Evolutionary conservation across 2,888 invertebrate genomes (phyloP).

Genomic region (Tetanocera ferruginea): DNA sequence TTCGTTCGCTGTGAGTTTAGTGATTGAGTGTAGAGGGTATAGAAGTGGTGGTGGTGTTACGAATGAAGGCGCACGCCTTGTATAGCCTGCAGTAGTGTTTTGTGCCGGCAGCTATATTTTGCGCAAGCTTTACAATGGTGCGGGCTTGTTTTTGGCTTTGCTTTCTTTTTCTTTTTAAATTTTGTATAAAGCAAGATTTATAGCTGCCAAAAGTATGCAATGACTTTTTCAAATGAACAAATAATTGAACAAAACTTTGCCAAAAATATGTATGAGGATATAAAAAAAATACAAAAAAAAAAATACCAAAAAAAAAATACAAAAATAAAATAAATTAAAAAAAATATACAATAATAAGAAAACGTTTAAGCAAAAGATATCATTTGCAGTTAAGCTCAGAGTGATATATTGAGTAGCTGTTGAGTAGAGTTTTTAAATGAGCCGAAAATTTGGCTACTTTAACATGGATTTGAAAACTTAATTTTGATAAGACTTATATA

Average conservation of each 20-base stretch:
- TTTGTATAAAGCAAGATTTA: slow-evolving; percentile 31
- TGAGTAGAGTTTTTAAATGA: too few relatives aligned
- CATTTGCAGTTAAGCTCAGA: neutral
- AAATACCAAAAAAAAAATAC: neutral
- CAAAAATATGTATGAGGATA: neutral
- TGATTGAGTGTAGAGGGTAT: neutral
- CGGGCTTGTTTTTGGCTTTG: neutral
- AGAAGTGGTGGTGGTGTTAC: neutral
- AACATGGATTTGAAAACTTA: too few relatives aligned
- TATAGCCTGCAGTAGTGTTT: neutral
- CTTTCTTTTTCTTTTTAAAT: slow-evolving; percentile 24
- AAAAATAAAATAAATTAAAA: neutral
- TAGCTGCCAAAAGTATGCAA: slow-evolving; percentile 29
- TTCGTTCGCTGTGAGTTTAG: neutral
- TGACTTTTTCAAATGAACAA: neutral
- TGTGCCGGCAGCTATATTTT: neutral
- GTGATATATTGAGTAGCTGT: neutral
- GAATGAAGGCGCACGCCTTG: neutral
- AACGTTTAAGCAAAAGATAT: neutral
- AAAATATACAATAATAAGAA: neutral
- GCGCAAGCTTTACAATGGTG: neutral
- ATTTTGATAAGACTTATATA: too few relatives aligned
- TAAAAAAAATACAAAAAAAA: neutral
- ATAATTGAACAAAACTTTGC: neutral
- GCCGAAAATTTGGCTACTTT: too few relatives aligned